Evolutionary conservation across 2,113 vertebrate species (phyloP).

Genomic region (Maccullochella peelii): DNA sequence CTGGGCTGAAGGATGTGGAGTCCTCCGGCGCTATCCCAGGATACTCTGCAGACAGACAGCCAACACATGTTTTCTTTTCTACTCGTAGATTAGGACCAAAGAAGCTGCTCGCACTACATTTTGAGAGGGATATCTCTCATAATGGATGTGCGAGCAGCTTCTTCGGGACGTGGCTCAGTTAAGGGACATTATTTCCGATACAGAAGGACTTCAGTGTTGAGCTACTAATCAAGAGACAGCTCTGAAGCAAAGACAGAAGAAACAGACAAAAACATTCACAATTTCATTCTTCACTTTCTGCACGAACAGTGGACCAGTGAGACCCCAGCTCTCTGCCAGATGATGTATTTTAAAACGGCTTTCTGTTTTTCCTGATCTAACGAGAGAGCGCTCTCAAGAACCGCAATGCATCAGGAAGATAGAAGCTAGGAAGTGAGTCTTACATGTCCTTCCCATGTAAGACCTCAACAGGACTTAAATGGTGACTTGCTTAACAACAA

Average conservation of each 20-base stretch:
- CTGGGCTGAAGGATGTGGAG: slow-evolving; percentile 85
- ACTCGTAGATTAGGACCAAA: background rate
- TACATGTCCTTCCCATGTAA: background rate
- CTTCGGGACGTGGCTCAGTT: background rate
- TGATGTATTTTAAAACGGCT: no score
- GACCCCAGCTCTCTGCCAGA: no score
- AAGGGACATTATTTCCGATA: background rate
- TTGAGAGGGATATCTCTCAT: background rate
- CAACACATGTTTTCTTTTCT: background rate
- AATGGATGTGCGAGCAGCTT: no score
- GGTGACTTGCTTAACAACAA: background rate
- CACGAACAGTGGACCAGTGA: no score
- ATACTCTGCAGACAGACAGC: slow-evolving; percentile 78
- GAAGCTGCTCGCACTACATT: background rate
- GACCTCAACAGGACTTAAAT: background rate
- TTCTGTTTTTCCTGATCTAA: background rate
- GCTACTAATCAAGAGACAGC: no score
- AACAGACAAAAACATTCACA: no score
- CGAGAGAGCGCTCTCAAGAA: background rate
- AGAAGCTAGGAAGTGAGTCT: background rate
- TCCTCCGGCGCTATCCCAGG: slow-evolving; percentile 76
- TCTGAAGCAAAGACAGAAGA: background rate
- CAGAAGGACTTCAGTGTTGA: no score
- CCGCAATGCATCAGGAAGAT: background rate
- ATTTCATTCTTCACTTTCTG: no score